phyloP scores from a whole-genome alignment of 2,888 invertebrate genomes.

The Euplexia lucipara region DNA sequence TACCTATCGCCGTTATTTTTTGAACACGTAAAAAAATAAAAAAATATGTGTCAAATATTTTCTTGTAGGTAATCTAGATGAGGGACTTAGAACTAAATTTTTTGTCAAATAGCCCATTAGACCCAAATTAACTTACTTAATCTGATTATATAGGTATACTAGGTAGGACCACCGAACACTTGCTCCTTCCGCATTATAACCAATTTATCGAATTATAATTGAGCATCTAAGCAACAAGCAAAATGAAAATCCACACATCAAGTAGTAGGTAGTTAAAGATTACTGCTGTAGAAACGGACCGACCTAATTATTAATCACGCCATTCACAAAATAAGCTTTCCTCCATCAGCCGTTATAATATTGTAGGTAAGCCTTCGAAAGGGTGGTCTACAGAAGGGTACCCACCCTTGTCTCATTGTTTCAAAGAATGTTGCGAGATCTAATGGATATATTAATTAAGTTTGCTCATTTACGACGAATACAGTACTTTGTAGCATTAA shows the following conservation, averaged over 20 bases:
- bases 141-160: too few relatives aligned
- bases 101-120: too few relatives aligned
- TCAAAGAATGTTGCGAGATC: constrained; percentile 75
- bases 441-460: constrained; percentile 82
- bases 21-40: too few relatives aligned
- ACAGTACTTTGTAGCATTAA: constrained; percentile 73
- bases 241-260: not conserved
- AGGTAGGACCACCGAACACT: too few relatives aligned
- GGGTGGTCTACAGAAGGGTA: constrained; percentile 64
- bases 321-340: constrained; percentile 44
- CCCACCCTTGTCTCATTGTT: constrained; percentile 76
- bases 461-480: constrained; percentile 76
- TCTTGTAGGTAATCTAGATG: too few relatives aligned
- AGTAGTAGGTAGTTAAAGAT: not conserved
- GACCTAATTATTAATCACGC: constrained; percentile 28
- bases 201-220: too few relatives aligned
- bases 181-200: too few relatives aligned
- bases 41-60: too few relatives aligned
- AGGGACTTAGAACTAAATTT: too few relatives aligned
- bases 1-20: too few relatives aligned
- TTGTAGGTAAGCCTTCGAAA: constrained; percentile 27
- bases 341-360: constrained; percentile 44
- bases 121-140: too few relatives aligned
- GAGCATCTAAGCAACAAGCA: not conserved
- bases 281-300: not conserved